phyloP scores from a whole-genome alignment of 2,888 invertebrate genomes.

The Pristionchus japonicus region DNA sequence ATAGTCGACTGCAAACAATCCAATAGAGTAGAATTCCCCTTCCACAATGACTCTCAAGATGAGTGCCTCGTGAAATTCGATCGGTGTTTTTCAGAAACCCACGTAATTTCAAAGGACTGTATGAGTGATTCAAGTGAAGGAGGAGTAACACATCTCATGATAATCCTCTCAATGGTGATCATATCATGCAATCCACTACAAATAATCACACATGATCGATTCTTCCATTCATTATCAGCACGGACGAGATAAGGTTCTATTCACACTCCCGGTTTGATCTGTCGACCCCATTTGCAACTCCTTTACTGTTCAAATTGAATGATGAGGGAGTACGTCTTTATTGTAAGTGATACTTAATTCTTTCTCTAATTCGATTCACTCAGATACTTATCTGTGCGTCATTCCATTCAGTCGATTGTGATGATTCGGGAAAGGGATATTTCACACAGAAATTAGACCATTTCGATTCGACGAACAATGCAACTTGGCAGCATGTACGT shows the following conservation, averaged over 20 bases:
- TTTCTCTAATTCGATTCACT: neutral
- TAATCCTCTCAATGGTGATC: neutral
- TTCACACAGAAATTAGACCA: constrained; percentile 84
- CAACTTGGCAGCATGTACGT: constrained; percentile 87
- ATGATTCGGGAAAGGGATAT: neutral
- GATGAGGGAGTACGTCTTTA: neutral
- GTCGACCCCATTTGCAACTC: neutral
- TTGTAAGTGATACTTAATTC: neutral
- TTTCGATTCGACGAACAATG: constrained; percentile 83
- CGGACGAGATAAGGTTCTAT: neutral
- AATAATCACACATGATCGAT: neutral
- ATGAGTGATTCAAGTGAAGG: neutral
- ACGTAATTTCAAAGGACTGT: neutral
- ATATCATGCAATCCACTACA: constrained; percentile 3
- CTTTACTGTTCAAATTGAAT: neutral
- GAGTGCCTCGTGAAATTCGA: neutral
- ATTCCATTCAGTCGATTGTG: neutral
- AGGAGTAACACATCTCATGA: neutral
- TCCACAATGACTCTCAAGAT: neutral
- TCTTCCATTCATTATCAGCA: neutral
- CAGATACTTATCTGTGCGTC: neutral
- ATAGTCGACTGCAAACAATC: neutral
- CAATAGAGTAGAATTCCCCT: neutral
- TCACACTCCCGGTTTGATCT: neutral
- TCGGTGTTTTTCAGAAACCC: neutral